These are phyloP conservation scores for Hyla sarda DNA, from an alignment of 2,113 vertebrate species.

Conservation along the genomic window DNA sequence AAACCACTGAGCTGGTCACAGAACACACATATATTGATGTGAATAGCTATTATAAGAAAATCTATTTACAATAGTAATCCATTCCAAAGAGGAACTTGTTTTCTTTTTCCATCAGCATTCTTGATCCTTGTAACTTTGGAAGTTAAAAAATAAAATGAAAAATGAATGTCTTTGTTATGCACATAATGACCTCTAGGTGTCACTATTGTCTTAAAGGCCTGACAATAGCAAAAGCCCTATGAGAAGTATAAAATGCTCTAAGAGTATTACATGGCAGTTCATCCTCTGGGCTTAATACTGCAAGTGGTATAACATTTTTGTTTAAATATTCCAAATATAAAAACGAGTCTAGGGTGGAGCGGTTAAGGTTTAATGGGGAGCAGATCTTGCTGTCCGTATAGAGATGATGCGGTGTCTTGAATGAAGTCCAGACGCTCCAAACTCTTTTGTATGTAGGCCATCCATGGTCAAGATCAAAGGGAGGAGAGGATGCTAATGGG, in stretches of 20 bases:
- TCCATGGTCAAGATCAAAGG: neutral
- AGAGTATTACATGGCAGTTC: neutral
- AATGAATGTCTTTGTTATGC: neutral
- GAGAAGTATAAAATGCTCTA: neutral
- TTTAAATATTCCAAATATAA: constrained; percentile 23
- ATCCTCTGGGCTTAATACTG: constrained; percentile 40
- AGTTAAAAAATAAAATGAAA: neutral
- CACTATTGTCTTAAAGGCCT: neutral
- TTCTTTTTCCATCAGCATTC: neutral
- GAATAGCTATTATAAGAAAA: neutral
- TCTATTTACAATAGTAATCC: constrained; percentile 2
- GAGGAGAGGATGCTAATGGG: neutral
- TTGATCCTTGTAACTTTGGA: neutral
- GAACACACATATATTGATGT: neutral
- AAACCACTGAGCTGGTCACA: neutral
- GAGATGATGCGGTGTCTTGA: neutral
- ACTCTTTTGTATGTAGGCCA: neutral
- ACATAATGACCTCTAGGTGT: constrained; percentile 41
- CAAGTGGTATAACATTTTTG: neutral
- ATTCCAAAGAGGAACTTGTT: neutral
- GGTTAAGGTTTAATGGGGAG: neutral
- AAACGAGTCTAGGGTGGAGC: neutral
- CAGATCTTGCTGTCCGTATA: constrained; percentile 6
- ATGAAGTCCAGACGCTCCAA: neutral
- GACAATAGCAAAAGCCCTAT: neutral